Base-by-base conservation (phyloP, 2,888 invertebrate species). In the Halocaridina rubra region DNA sequence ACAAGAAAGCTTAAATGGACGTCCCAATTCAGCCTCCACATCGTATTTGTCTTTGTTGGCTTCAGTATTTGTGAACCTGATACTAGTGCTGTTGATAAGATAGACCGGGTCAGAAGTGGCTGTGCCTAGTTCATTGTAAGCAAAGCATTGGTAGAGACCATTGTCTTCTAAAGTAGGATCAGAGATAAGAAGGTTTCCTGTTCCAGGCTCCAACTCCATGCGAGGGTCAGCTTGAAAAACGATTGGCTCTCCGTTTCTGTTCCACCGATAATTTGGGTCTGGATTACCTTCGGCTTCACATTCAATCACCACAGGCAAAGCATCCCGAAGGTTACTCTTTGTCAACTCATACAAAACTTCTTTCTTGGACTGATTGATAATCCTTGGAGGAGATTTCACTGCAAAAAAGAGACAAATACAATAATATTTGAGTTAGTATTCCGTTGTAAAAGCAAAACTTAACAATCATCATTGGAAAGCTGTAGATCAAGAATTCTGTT, bases 81-180 rank as follows among this genome's bases (percentile, higher is more conserved):
- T 86, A n/a, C 72, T 78, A 57, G 78, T 78, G 8, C 61, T 69
- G 64, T 88, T 88, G 33, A 79, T 3, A 22, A 88, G 81, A 27
- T 77, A 67, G 16, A 88, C 81, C 0, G 85, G 80, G 67, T 88
- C 86, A 8, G 59, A 67, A 3, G 30, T 39, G 22, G 88, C 88
- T 1, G 81, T 80, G 0, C 88, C 88, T n/a, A 88, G 81, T 5
- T 86, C 84, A 53, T 88, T 88, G 77, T 77, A 86, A 71, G 88
- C 88, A 32, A 86, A 82, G 64, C 88, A 88, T 29, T 86, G 85
- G 64, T 88, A 88, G 13, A 76, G 10, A 5, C 88, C 88, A 29
- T 88, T 88, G 75, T 88, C 88, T 3, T 75, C 61, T 16, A 81
- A 22, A 3, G 29, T 46, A 4, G 88, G 88, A 61, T 84, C 61